Evolutionary conservation across 1,140 invertebrate species (phyloP).

Genomic region (Leptinotarsa texana): DNA sequence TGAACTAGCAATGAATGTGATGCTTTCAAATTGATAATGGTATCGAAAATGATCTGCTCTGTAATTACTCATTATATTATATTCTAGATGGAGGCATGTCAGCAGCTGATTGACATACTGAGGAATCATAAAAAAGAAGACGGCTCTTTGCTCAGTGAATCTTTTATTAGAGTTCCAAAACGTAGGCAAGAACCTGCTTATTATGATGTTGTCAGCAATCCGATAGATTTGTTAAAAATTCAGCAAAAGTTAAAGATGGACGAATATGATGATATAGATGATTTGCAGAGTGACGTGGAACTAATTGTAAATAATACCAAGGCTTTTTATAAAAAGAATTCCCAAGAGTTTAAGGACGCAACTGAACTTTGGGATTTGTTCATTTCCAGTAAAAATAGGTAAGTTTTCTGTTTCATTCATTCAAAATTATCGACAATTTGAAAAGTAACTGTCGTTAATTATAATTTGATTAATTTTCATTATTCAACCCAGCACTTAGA

Average conservation of each 20-base stretch:
- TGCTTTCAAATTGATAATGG: no score
- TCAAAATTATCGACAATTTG: neutral
- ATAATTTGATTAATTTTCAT: no score
- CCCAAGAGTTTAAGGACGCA: conserved; percentile 89
- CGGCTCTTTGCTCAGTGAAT: conserved; percentile 87
- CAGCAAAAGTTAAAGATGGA: conserved; percentile 97
- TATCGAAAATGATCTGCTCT: no score
- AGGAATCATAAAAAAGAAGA: conserved; percentile 91
- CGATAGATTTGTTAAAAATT: conserved; percentile 91
- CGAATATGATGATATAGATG: conserved; percentile 88
- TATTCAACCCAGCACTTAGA: neutral
- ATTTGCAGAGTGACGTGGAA: conserved; percentile 84
- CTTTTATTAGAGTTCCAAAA: conserved; percentile 92
- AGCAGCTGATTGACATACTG: conserved; percentile 90
- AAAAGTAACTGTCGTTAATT: no score
- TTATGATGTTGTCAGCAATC: conserved; percentile 88
- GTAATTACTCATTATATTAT: neutral
- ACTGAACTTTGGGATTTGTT: conserved; percentile 88
- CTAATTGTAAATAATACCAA: conserved; percentile 89
- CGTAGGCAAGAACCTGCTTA: conserved; percentile 86
- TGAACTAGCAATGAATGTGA: no score
- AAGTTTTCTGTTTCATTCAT: conserved; percentile 21
- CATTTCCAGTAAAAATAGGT: conserved; percentile 58
- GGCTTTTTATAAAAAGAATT: conserved; percentile 87
- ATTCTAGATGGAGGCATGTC: conserved; percentile 79